phyloP scores from a whole-genome alignment of 2,113 vertebrate species.

The Eira barbara region DNA sequence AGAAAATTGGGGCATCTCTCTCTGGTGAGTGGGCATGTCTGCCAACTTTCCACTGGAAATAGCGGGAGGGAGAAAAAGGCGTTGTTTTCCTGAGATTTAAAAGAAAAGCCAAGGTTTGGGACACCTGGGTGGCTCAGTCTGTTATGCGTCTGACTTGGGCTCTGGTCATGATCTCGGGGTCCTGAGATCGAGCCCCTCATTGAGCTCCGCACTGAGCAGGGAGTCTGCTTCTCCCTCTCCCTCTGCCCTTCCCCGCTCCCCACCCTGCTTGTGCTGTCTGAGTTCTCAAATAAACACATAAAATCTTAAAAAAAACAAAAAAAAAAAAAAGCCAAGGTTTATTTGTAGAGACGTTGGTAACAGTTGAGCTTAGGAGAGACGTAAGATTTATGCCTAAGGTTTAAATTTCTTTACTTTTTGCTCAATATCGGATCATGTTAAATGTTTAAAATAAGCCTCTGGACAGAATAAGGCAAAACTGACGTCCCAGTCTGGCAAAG shows the following conservation, averaged over 20 bases:
- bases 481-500: background rate
- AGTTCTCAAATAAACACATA: background rate
- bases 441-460: background rate
- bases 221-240: background rate
- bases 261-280: background rate
- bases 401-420: constrained; percentile 3
- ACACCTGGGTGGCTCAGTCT: background rate
- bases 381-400: background rate
- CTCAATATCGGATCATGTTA: background rate
- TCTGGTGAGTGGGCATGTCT: background rate
- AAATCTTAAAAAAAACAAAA: background rate
- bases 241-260: background rate
- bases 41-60: background rate
- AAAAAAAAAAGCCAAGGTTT: background rate
- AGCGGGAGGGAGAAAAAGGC: background rate
- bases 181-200: background rate
- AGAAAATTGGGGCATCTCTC: background rate
- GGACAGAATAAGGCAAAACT: background rate
- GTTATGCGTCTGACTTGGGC: background rate
- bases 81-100: background rate
- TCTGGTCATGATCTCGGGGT: background rate
- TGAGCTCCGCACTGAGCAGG: background rate
- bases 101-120: background rate
- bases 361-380: background rate
- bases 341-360: background rate